Base-by-base conservation (phyloP, 2,888 invertebrate genomes). In the Latrodectus elegans region DNA sequence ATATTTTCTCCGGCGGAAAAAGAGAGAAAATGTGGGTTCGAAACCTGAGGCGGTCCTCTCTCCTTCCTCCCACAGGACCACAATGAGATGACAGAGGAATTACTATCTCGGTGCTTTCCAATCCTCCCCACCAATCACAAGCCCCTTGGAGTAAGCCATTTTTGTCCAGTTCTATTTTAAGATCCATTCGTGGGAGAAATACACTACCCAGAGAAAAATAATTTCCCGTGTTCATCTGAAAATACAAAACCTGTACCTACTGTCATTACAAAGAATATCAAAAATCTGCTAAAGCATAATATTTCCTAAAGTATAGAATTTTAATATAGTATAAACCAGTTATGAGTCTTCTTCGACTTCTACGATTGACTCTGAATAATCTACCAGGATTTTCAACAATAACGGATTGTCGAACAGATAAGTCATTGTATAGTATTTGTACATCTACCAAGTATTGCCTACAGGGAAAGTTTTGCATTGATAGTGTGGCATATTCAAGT, bases 41-140 rank as follows among this genome's bases (percentile, higher is more conserved):
- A 77, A 77, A 77, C 77, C 65, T 38, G 78, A 78, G 38, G 68
- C 78, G 68, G 38, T 6, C 38, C 38, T 38, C 38, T 64, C 78
- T 70, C 70, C n/a, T 26, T 38, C 53, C 70, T 78, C 78, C 78
- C 78, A 78, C 26, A 26, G 78, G 78, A 78, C 68, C 55, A 26
- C 68, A 70, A 49, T 38, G 52, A 55, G 70, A 70, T 70, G 70
- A 78, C 78, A 78, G 22, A 78, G 78, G 70, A 78, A 70, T 78
- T 70, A 70, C 70, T 55, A 11, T 53, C 26, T 15, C 53, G n/a
- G 22, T 22, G 22, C 22, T 22, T 22, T 78, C 78, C 68, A 15
- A 53, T n/a, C 55, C n/a, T 15, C 55, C 55, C 12, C 15, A 53
- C 55, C 38, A 8, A 4, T 53, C 6, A 55, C 3, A n/a, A 17